A percentile compares a stretch with the other conserved stretches of the same genome.
phyloP scores from a whole-genome alignment of 2,888 invertebrate species.

The Drosophila melanocephala region DNA sequence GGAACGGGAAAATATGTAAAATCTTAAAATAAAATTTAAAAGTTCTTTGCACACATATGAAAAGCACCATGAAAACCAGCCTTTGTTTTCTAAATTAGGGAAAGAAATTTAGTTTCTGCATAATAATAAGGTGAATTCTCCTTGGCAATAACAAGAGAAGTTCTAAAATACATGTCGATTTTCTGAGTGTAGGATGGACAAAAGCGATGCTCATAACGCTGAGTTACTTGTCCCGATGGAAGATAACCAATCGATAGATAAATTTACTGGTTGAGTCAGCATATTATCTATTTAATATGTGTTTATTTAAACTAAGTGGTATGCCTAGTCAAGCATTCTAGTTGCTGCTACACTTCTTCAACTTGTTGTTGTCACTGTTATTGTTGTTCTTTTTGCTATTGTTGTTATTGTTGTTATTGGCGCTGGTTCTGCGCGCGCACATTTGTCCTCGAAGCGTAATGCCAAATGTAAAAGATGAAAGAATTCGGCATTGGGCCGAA shows the following conservation, averaged over 20 bases:
- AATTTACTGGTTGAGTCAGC: background rate
- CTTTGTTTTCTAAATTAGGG: background rate
- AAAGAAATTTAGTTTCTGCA: background rate
- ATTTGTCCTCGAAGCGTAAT: conserved; percentile 29
- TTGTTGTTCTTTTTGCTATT: conserved; percentile 19
- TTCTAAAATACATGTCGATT: background rate
- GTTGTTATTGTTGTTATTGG: conserved; percentile 41
- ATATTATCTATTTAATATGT: background rate
- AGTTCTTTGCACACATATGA: background rate
- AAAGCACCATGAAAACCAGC: background rate
- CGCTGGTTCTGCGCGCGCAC: conserved; percentile 71
- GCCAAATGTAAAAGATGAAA: conserved; percentile 41
- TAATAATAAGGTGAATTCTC: no score
- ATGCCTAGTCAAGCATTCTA: background rate
- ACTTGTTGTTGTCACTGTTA: conserved; percentile 15
- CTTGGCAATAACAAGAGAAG: no score
- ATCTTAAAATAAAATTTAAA: no score
- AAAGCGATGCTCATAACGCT: background rate
- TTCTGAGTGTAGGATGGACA: background rate
- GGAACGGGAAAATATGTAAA: background rate
- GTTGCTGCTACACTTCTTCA: background rate
- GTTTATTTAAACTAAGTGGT: background rate
- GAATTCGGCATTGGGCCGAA: conserved; percentile 69
- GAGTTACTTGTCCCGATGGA: background rate
- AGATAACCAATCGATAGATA: background rate